Evolutionary conservation across 2,888 invertebrate species (phyloP).

Genomic region (Leptodirus hochenwartii): DNA sequence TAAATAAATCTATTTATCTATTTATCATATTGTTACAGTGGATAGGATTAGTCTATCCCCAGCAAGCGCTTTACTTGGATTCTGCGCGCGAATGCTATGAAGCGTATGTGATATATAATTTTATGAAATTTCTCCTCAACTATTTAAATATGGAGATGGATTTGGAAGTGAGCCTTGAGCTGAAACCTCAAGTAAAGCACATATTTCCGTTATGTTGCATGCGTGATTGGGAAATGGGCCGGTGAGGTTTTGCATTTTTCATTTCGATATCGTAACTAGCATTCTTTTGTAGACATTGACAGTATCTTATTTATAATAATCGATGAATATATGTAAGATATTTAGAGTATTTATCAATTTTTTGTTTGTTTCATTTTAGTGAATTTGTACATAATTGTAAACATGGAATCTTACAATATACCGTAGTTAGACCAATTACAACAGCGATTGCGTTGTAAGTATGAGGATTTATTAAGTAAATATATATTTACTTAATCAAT

Average conservation of each 20-base stretch:
- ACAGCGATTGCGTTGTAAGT: conserved; percentile 79
- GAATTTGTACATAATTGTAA: conserved; percentile 90
- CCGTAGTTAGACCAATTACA: conserved; percentile 76
- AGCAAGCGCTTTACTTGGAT: conserved; percentile 82
- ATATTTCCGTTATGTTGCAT: conserved; percentile 84
- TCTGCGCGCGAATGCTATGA: conserved; percentile 90
- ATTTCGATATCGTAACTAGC: conserved; percentile 1
- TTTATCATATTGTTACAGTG: conserved; percentile 42
- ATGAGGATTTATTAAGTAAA: conserved; percentile 3
- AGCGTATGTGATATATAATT: conserved; percentile 95
- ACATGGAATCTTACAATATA: conserved; percentile 92
- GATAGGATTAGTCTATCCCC: conserved; percentile 75
- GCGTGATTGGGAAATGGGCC: conserved; percentile 86
- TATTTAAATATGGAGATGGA: conserved; percentile 79
- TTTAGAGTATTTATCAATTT: conserved; percentile 3
- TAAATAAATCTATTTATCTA: too few species aligned
- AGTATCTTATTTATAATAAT: too few species aligned
- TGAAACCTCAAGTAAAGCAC: conserved; percentile 72
- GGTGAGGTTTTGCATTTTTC: conserved; percentile 26
- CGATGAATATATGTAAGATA: not conserved
- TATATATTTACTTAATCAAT: conserved; percentile 4
- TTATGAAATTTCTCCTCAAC: conserved; percentile 85
- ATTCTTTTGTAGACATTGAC: not conserved
- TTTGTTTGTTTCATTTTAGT: conserved; percentile 29
- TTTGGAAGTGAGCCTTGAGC: conserved; percentile 60